Base-by-base conservation (phyloP, 2,113 vertebrate genomes). In the Puma concolor region DNA sequence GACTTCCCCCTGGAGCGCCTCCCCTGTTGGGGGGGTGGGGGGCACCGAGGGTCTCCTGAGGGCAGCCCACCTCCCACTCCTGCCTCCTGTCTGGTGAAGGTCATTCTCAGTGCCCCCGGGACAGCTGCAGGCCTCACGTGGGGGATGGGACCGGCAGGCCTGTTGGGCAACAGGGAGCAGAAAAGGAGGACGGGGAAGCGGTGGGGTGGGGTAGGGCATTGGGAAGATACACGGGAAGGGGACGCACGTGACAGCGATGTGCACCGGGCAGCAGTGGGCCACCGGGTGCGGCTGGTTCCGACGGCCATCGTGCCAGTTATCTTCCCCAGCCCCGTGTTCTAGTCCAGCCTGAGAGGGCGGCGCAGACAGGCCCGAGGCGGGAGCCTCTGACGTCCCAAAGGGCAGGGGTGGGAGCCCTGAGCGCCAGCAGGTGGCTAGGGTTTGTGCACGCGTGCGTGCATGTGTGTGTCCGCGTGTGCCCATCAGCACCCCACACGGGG, bases 371-470 rank as follows among this genome's bases (percentile, higher is more conserved):
- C 25, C 77, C 64, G 25, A 33, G 33, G 67, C 5, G 2, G 41
- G 12, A 33, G 79, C 31, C 57, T 52, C 81, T 10, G 21, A 72
- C 44, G 25, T 3, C 66, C 86, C 80, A 44, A 25, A 50, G 54
- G 41, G 27, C 52, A 14, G 5, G 52, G 15, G 21, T 85, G n/a
- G 52, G 57, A 33, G 13, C 72, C 36, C 54, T 29, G 11, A 14
- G 33, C n/a, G 23, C 36, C 66, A 71, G 41, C 29, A 8, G 50
- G 64, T 2, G 38, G n/a, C 29, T 27, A 19, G 36, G 27, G 15
- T 31, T 17, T 15, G 14, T 15, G 64, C 15, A 0, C 4, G 31
- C 2, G 0, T 50, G 7, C 13, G 11, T 72, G 44, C 21, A 0
- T 54, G 11, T 44, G 54, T 44, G 19, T 2, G 33, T 23, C 5